phyloP scores from a whole-genome alignment of 1,140 invertebrate genomes.

The Muscidifurax raptorellus region DNA sequence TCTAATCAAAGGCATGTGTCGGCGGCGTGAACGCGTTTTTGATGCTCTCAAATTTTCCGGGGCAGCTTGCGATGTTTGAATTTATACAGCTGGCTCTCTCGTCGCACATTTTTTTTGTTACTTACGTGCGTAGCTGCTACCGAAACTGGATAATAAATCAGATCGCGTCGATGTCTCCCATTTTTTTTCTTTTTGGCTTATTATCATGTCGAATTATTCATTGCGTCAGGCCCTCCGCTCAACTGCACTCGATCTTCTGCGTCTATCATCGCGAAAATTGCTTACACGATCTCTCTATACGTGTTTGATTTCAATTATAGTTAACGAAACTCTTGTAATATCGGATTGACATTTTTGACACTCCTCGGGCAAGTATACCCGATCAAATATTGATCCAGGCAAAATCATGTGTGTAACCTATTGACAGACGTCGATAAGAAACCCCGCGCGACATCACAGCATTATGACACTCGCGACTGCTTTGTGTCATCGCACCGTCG shows the following conservation, averaged over 20 bases:
- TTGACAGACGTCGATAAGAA: background rate
- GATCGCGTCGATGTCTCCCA: background rate
- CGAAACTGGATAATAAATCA: slow-evolving; percentile 11
- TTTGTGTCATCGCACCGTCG: too few species aligned
- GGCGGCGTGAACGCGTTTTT: background rate
- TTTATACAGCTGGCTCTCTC: slow-evolving; percentile 20
- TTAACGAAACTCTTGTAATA: background rate
- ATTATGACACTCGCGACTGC: too few species aligned
- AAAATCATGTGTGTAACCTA: background rate
- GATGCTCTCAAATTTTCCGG: slow-evolving; percentile 6
- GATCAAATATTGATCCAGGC: background rate
- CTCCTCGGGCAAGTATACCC: background rate
- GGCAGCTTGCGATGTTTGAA: background rate
- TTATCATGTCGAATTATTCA: too few species aligned
- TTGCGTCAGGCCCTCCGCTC: too few species aligned
- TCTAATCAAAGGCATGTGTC: background rate
- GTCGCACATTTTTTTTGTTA: background rate
- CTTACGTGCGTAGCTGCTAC: background rate
- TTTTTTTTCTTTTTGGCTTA: background rate
- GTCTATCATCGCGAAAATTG: too few species aligned
- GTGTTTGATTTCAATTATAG: background rate
- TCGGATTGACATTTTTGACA: background rate
- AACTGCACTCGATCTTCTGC: too few species aligned
- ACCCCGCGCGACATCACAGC: background rate
- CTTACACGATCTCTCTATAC: too few species aligned